Conservation (phyloP, 2,797 vertebrate genomes). For the Hipposideros larvatus region DNA sequence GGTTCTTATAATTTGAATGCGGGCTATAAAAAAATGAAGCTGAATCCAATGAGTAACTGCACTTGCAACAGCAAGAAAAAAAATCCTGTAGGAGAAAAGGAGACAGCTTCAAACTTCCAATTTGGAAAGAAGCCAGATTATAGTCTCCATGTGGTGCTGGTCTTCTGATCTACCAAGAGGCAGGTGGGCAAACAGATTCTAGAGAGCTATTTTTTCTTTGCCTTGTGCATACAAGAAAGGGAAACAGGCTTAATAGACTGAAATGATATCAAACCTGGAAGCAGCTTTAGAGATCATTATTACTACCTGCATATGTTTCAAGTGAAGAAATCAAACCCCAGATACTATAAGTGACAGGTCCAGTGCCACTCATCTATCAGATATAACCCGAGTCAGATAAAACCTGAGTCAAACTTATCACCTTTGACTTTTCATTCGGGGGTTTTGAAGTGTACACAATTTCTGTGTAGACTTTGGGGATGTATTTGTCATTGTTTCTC, state of each 20-base stretch:
- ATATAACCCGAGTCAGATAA: too few relatives aligned
- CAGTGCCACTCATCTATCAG: neutral
- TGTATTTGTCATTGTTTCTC: neutral
- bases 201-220: slow-evolving; percentile 12
- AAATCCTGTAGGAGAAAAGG: neutral
- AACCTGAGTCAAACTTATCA: neutral
- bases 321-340: neutral
- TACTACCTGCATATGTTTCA: neutral
- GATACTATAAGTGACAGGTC: neutral
- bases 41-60: neutral
- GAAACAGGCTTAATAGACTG: neutral
- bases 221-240: neutral
- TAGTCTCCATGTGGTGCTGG: neutral
- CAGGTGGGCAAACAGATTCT: slow-evolving; percentile 51
- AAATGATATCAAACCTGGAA: slow-evolving; percentile 24
- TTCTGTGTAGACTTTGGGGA: neutral
- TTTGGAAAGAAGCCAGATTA: slow-evolving; percentile 1
- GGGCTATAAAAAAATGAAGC: neutral
- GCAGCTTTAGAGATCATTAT: slow-evolving; percentile 10
- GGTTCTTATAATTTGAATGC: neutral
- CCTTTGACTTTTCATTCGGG: neutral
- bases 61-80: neutral
- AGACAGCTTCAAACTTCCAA: slow-evolving; percentile 6
- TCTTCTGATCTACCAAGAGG: slow-evolving; percentile 17
- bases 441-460: neutral